These are phyloP conservation scores for Cryptocheilus praepositus DNA, from an alignment of 2,888 invertebrate genomes.

Conservation along the genomic window DNA sequence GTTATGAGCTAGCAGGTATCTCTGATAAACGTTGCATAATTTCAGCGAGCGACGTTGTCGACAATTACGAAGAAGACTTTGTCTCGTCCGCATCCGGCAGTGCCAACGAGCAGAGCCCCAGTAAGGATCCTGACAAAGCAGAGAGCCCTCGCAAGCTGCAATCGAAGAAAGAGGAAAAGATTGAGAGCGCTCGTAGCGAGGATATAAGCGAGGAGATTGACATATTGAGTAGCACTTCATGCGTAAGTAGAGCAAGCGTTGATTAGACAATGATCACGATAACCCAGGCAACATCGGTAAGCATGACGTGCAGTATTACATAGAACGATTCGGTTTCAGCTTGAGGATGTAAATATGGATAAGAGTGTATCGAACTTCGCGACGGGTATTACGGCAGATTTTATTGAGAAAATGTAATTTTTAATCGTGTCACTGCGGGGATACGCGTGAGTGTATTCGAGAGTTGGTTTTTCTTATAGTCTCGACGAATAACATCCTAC, in stretches of 20 bases:
- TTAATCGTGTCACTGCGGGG: conserved; percentile 25
- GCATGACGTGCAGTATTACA: neutral
- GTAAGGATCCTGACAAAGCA: conserved; percentile 61
- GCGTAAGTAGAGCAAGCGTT: conserved; percentile 61
- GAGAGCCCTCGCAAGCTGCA: conserved; percentile 53
- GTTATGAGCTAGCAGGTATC: too few species aligned
- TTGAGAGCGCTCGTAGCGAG: conserved; percentile 63
- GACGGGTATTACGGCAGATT: conserved; percentile 61
- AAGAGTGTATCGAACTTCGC: conserved; percentile 66
- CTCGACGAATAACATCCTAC: conserved; percentile 38
- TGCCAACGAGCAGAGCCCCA: conserved; percentile 69
- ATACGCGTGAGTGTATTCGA: conserved; percentile 32
- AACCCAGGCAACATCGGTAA: neutral
- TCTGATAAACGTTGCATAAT: too few species aligned
- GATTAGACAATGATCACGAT: neutral
- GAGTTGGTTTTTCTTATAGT: conserved; percentile 37
- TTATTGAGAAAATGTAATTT: conserved; percentile 61
- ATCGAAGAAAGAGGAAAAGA: conserved; percentile 57
- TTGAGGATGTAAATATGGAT: conserved; percentile 62
- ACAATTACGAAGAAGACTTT: conserved; percentile 71
- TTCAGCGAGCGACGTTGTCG: conserved; percentile 59
- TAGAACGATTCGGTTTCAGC: conserved; percentile 58
- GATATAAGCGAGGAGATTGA: conserved; percentile 71
- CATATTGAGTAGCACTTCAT: conserved; percentile 67
- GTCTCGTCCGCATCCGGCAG: conserved; percentile 69